Conservation (phyloP, 2,797 vertebrate species). For the Peromyscus nudipes region DNA sequence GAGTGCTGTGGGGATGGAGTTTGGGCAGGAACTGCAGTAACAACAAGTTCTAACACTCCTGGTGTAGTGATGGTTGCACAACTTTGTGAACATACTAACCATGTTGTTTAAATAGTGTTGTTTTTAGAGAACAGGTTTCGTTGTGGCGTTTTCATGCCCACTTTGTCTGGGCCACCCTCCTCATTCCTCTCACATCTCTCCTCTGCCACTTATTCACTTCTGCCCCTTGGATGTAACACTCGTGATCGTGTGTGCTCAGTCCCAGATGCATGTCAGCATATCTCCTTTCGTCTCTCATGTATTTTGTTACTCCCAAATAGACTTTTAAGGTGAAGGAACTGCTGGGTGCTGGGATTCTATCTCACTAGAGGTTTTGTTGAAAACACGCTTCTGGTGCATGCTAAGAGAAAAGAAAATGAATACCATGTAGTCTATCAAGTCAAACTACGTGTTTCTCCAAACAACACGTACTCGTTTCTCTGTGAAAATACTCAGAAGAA, state of each 20-base stretch:
- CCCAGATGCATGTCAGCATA: background rate
- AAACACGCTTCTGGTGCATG: background rate
- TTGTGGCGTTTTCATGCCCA: background rate
- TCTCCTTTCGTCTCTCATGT: background rate
- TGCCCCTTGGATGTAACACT: background rate
- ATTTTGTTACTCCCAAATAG: background rate
- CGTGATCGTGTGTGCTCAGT: background rate
- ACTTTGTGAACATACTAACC: background rate
- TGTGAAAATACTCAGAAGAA: background rate
- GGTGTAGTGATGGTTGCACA: background rate
- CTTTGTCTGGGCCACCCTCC: background rate
- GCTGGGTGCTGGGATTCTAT: background rate
- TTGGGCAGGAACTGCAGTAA: background rate
- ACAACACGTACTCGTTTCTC: background rate
- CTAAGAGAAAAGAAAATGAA: constrained; percentile 42
- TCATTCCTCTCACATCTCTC: background rate
- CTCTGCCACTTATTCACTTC: background rate
- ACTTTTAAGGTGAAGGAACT: background rate
- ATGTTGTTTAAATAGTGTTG: background rate
- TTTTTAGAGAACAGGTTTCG: background rate
- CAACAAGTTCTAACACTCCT: background rate
- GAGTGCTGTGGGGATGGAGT: background rate
- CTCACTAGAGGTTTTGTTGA: background rate
- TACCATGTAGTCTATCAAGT: background rate
- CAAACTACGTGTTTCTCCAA: background rate